phyloP scores from a whole-genome alignment of 2,797 vertebrate genomes.

The Poliocrania exsul region DNA sequence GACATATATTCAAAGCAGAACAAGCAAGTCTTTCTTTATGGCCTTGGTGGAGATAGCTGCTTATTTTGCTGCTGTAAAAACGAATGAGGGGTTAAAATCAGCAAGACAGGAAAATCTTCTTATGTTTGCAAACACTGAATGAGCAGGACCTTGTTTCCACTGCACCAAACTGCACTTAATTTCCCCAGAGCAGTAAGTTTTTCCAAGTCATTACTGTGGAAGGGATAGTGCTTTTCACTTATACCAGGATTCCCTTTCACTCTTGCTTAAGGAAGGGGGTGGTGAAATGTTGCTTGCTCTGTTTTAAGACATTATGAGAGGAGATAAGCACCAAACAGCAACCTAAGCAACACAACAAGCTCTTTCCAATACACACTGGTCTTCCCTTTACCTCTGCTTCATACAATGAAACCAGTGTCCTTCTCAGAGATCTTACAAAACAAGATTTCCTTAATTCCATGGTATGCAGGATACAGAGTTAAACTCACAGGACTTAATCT shows the following conservation, averaged over 20 bases:
- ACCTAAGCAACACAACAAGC: background rate
- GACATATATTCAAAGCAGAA: rapidly evolving
- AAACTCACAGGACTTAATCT: background rate
- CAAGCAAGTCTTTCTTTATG: background rate
- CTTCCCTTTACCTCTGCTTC: background rate
- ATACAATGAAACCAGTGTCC: background rate
- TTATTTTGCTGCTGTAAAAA: background rate
- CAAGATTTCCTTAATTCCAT: background rate
- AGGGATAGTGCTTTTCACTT: background rate
- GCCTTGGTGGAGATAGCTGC: background rate
- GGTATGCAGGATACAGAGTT: background rate
- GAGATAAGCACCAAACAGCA: background rate
- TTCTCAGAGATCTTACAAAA: background rate
- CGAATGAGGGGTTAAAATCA: background rate
- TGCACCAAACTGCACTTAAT: background rate
- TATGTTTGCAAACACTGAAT: background rate
- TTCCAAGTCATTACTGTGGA: background rate
- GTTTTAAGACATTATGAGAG: background rate
- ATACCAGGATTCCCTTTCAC: background rate
- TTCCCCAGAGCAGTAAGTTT: background rate
- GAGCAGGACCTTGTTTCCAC: background rate
- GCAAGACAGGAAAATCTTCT: background rate
- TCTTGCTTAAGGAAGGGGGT: background rate
- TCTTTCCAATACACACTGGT: background rate
- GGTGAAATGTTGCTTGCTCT: background rate